Evolutionary conservation across 2,113 vertebrate genomes (phyloP).

Genomic region (Hemibagrus wyckioides): DNA sequence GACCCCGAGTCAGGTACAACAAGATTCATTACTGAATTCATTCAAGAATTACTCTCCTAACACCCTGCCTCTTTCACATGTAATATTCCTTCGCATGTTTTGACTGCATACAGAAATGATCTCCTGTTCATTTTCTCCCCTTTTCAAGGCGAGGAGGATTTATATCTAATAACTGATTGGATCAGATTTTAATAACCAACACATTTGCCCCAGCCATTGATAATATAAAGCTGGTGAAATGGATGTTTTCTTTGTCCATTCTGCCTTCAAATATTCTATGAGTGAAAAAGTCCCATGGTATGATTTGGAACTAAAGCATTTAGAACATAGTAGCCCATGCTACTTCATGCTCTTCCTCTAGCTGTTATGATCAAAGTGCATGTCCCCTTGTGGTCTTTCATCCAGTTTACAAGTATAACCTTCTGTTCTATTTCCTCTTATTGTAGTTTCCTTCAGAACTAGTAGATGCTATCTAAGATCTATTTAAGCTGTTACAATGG

Average conservation of each 20-base stretch:
- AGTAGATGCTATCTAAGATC: not conserved
- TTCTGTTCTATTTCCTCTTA: not conserved
- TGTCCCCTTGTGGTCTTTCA: not conserved
- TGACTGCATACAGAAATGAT: not conserved
- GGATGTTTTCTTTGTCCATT: not conserved
- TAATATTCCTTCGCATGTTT: not conserved
- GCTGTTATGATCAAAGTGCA: not conserved
- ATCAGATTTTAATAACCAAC: not conserved
- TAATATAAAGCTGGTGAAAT: not conserved
- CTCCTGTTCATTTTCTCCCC: not conserved
- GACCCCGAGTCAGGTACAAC: constrained; percentile 91
- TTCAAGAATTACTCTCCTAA: not conserved
- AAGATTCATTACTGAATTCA: not conserved
- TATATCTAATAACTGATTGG: not conserved
- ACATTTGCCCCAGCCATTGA: not conserved
- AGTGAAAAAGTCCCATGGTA: not conserved
- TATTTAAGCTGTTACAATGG: not conserved
- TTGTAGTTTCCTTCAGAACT: not conserved
- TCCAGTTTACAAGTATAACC: not conserved
- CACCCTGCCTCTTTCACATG: not conserved
- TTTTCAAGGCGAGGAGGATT: not conserved
- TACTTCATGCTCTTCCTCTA: not conserved
- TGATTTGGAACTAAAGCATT: not conserved
- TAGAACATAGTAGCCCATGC: too few relatives aligned
- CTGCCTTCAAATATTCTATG: not conserved